phyloP scores from a whole-genome alignment of 2,797 vertebrate species.

The Parambassis ranga region DNA sequence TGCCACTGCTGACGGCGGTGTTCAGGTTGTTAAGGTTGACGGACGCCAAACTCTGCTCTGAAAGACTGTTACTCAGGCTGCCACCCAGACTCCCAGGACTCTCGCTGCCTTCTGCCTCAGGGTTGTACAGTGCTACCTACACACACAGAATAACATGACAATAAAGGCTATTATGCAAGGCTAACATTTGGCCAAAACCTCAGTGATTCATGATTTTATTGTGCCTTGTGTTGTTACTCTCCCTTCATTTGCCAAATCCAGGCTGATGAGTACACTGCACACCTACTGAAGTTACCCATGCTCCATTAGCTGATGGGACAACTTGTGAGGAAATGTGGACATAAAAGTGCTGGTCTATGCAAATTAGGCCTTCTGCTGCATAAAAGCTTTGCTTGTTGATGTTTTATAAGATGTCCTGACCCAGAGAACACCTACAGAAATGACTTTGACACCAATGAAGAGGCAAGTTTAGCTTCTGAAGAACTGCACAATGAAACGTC shows the following conservation, averaged over 20 bases:
- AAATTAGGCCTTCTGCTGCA: conserved; percentile 14
- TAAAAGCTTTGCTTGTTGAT: conserved; percentile 8
- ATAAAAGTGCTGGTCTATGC: conserved; percentile 23
- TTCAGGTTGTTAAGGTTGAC: conserved; percentile 91
- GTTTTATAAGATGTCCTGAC: conserved; percentile 29
- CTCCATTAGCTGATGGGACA: conserved; percentile 42
- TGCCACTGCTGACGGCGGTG: conserved; percentile 79
- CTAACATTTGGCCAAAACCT: background rate
- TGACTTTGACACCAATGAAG: background rate
- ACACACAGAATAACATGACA: conserved; percentile 37
- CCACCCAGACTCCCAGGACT: conserved; percentile 84
- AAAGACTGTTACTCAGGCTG: conserved; percentile 93
- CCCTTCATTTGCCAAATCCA: background rate
- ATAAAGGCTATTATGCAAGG: conserved; percentile 7
- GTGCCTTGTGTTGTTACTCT: background rate
- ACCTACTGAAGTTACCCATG: conserved; percentile 25
- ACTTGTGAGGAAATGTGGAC: conserved; percentile 43
- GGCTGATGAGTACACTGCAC: background rate
- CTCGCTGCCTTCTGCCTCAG: conserved; percentile 89
- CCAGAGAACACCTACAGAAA: conserved; percentile 2
- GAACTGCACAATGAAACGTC: conserved; percentile 9
- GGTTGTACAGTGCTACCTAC: conserved; percentile 89
- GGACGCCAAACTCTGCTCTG: conserved; percentile 90
- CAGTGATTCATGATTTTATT: conserved; percentile 15
- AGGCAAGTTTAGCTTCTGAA: conserved; percentile 3